These are phyloP conservation scores for Rhimphoctona megacephalus DNA, from an alignment of 2,888 invertebrate species.

Conservation along the genomic window DNA sequence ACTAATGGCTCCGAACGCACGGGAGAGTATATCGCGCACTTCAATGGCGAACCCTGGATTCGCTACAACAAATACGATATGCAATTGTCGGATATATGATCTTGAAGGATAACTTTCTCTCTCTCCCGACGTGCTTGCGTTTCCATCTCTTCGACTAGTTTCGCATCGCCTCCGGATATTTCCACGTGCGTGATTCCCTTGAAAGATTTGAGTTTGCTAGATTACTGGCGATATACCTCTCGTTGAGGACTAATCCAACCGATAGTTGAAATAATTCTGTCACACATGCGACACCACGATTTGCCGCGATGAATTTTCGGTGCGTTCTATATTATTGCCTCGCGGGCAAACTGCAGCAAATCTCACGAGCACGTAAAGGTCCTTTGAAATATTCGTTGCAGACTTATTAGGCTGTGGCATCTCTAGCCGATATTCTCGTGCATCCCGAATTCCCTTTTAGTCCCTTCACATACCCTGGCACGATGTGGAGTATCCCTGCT, in stretches of 20 bases:
- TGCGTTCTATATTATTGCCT: conserved; percentile 32
- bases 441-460: conserved; percentile 8
- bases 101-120: neutral
- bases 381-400: conserved; percentile 59
- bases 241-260: conserved; percentile 36
- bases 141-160: neutral
- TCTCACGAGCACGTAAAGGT: conserved; percentile 53
- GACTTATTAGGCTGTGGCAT: conserved; percentile 61
- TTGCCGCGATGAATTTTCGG: conserved; percentile 19
- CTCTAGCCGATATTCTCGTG: conserved; percentile 43
- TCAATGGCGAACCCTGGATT: neutral
- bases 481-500: conserved; percentile 63
- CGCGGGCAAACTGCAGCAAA: conserved; percentile 48
- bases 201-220: conserved; percentile 21
- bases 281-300: conserved; percentile 17
- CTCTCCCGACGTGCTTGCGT: neutral
- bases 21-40: neutral
- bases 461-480: conserved; percentile 26
- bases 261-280: conserved; percentile 36
- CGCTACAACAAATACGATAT: conserved; percentile 21
- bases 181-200: conserved; percentile 3
- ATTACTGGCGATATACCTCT: conserved; percentile 8
- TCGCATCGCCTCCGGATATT: conserved; percentile 15
- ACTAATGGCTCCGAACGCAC: neutral
- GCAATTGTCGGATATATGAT: conserved; percentile 18